Conservation (phyloP, 1,140 invertebrate species). For the Yoshiicerus persimilis region DNA sequence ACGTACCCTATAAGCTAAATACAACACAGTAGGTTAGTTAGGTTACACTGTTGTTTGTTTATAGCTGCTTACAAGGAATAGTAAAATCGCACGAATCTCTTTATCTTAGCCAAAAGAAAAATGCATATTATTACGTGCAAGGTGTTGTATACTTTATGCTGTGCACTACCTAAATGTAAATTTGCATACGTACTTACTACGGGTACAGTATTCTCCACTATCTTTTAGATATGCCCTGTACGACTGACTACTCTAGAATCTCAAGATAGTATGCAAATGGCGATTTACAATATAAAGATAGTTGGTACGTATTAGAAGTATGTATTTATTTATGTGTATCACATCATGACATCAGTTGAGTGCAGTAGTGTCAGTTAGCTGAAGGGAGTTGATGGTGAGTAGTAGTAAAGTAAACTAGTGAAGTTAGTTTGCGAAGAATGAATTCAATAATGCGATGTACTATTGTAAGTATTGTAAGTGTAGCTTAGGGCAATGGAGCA, state of each 20-base stretch:
- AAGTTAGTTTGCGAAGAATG: neutral
- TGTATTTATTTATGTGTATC: no score
- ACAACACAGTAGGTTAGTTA: neutral
- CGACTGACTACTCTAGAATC: no score
- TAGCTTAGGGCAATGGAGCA: constrained; percentile 13
- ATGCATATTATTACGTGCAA: neutral
- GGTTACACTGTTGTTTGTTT: no score
- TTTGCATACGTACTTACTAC: neutral
- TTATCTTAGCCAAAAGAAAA: neutral
- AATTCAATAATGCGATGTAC: neutral
- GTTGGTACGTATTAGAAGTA: no score
- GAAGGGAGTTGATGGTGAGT: neutral
- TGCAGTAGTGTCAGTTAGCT: neutral
- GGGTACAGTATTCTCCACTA: no score
- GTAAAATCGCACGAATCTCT: neutral
- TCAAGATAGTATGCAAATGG: no score
- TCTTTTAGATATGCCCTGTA: no score
- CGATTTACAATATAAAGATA: no score
- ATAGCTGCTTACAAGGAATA: neutral
- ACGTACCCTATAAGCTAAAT: no score
- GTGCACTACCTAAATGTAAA: neutral
- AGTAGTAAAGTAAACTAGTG: neutral
- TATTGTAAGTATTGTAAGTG: neutral
- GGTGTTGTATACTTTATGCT: neutral
- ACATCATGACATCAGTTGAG: no score